Percentiles rank a stretch among this genome's conserved stretches.
Conservation (phyloP, 92 coral and sea anemone species). For the Bergia puertoricense region DNA sequence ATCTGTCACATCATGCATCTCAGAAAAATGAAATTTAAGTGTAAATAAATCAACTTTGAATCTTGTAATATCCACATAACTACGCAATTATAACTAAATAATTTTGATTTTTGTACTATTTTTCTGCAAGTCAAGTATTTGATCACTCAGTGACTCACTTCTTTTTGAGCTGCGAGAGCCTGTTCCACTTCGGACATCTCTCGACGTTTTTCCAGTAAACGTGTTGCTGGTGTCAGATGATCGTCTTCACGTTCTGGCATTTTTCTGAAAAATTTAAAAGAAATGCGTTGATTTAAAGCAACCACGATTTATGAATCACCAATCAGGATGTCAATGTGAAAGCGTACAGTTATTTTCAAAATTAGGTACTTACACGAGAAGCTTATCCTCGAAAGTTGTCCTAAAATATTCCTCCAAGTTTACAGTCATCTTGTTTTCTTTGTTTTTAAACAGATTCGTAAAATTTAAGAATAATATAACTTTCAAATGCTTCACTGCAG, state of each 20-base stretch:
- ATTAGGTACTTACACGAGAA: constrained; percentile 89
- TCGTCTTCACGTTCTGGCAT: constrained; percentile 99
- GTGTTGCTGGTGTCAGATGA: constrained; percentile 97
- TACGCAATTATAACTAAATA: background rate
- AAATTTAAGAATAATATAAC: background rate
- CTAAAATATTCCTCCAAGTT: constrained; percentile 96
- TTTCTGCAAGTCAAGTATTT: no score
- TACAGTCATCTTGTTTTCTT: constrained; percentile 74
- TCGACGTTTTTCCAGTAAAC: constrained; percentile 94
- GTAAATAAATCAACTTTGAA: background rate
- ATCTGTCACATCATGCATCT: background rate
- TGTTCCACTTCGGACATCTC: constrained; percentile 99
- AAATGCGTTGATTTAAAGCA: background rate
- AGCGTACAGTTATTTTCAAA: background rate
- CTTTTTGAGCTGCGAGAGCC: constrained; percentile 97
- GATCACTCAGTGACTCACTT: constrained; percentile 49
- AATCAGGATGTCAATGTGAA: background rate
- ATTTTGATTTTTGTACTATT: no score
- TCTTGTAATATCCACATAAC: background rate
- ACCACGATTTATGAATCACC: background rate
- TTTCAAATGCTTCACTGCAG: background rate
- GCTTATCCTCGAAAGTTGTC: constrained; percentile 98
- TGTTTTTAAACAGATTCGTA: background rate
- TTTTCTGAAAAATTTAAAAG: constrained; percentile 61
- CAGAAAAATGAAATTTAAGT: background rate